These are phyloP conservation scores for Paramormyrops kingsleyae DNA, from an alignment of 2,113 vertebrate genomes.

Conservation along the genomic window DNA sequence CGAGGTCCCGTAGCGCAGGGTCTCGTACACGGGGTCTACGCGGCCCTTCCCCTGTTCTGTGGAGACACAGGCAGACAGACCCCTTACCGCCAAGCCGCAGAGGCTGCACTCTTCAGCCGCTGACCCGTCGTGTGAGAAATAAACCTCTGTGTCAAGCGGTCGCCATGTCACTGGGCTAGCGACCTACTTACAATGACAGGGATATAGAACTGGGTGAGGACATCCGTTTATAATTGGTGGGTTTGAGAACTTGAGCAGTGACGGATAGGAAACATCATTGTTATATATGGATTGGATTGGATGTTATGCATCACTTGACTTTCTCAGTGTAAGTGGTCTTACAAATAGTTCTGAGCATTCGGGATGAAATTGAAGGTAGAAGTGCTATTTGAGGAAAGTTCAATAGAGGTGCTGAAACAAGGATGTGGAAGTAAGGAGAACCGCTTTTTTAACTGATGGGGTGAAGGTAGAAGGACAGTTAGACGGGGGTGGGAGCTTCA, in stretches of 20 bases:
- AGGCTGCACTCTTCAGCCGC: background rate
- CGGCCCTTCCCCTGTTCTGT: constrained; percentile 49
- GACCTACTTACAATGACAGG: constrained; percentile 35
- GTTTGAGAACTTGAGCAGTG: too few relatives aligned
- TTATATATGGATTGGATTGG: background rate
- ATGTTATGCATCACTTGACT: background rate
- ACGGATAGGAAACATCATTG: background rate
- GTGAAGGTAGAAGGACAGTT: background rate
- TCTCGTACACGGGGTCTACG: constrained; percentile 80
- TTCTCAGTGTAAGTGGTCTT: background rate
- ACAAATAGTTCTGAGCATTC: background rate
- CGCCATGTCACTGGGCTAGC: constrained; percentile 39
- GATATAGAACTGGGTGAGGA: background rate
- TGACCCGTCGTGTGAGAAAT: constrained; percentile 22
- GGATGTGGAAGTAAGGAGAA: background rate
- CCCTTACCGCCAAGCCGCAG: background rate
- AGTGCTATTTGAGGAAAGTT: background rate
- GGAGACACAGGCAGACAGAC: constrained; percentile 31
- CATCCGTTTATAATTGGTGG: background rate
- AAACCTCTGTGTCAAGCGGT: constrained; percentile 11
- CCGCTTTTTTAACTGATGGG: background rate
- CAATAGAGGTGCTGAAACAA: background rate
- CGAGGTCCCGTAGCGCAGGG: constrained; percentile 80
- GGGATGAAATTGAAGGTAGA: background rate
- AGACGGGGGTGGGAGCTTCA: background rate